Percentiles rank a stretch among this genome's conserved stretches.
Conservation (phyloP, 2,113 vertebrate genomes). For the Alethe diademata region DNA sequence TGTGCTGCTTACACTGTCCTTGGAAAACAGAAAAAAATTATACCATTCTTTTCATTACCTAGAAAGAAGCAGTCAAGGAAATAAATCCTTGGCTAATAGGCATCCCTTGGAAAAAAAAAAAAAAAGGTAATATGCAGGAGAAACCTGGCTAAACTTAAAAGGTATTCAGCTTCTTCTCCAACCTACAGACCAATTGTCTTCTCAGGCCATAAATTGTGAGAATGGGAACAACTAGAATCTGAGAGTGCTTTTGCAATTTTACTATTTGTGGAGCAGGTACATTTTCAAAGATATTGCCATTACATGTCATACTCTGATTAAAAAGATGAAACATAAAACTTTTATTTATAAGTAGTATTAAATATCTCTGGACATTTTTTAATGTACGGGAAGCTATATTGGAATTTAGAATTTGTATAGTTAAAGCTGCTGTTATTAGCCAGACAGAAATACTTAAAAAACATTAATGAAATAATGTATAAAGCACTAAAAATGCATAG, state of each 20-base stretch:
- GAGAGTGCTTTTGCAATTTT: conserved; percentile 2
- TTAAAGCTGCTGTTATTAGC: background rate
- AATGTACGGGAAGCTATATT: background rate
- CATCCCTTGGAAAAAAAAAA: background rate
- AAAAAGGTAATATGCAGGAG: background rate
- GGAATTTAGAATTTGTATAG: background rate
- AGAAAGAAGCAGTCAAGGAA: background rate
- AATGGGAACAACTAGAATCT: background rate
- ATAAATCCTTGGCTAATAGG: background rate
- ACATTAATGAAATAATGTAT: background rate
- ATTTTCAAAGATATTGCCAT: background rate
- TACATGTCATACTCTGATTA: background rate
- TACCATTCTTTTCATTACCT: background rate
- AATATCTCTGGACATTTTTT: background rate
- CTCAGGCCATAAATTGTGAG: background rate
- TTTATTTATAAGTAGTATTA: background rate
- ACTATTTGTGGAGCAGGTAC: background rate
- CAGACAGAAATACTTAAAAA: background rate
- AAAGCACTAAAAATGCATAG: background rate
- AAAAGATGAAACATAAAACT: background rate
- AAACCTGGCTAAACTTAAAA: background rate
- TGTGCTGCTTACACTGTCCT: background rate
- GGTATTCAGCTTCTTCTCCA: background rate
- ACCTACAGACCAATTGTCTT: background rate
- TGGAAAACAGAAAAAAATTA: background rate